Evolutionary conservation across 64 coral and sea anemone species (phyloP).

Genomic region (Stylophora pistillata): DNA sequence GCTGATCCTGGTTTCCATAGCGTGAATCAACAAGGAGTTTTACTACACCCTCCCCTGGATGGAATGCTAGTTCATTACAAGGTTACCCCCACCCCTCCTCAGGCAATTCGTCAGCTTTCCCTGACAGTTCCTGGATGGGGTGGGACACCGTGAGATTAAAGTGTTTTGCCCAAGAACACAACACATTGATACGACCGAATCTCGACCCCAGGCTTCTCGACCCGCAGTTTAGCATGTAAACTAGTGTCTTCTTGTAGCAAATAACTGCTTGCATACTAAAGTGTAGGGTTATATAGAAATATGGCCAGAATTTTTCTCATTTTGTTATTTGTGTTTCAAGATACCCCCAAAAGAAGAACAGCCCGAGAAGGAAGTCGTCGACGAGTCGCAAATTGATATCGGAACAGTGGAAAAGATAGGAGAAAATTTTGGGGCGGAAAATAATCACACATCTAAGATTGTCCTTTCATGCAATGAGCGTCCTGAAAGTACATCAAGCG

Average conservation of each 20-base stretch:
- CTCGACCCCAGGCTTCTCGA: too few species aligned
- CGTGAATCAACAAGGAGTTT: too few species aligned
- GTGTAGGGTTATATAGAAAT: neutral
- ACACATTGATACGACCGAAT: too few species aligned
- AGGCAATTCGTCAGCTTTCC: too few species aligned
- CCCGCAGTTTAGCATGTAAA: neutral
- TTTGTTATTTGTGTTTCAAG: neutral
- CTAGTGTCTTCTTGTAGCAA: neutral
- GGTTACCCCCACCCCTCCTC: too few species aligned
- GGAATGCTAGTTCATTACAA: too few species aligned
- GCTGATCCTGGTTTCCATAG: too few species aligned
- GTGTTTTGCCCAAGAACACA: too few species aligned
- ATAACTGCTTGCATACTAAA: neutral
- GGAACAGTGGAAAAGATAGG: neutral
- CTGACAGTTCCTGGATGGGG: too few species aligned
- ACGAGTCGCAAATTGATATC: neutral
- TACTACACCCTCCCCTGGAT: too few species aligned
- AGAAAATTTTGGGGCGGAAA: neutral
- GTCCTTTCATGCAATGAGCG: neutral
- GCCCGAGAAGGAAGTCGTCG: neutral
- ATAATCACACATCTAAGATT: neutral
- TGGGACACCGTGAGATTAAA: too few species aligned
- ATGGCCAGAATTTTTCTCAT: neutral
- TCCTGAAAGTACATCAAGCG: neutral
- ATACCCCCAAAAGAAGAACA: neutral